Evolutionary conservation across 1,140 invertebrate genomes (phyloP).

Genomic region (Papilio xuthus): DNA sequence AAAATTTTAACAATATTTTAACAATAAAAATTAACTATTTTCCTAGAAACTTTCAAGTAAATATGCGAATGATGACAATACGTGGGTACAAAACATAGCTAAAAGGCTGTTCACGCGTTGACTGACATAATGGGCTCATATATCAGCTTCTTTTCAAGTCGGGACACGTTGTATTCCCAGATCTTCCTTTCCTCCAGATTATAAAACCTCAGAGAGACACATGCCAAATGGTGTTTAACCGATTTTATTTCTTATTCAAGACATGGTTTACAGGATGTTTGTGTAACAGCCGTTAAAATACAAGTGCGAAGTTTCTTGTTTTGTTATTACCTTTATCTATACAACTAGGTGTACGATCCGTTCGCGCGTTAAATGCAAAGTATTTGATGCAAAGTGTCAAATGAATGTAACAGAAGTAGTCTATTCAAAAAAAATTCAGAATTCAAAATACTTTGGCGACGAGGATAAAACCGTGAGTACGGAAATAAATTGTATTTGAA

Average conservation of each 20-base stretch:
- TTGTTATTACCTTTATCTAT: no score
- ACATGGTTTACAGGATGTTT: not conserved
- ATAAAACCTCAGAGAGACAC: not conserved
- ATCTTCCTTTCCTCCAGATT: not conserved
- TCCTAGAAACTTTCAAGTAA: not conserved
- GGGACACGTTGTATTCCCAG: not conserved
- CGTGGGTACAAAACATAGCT: not conserved
- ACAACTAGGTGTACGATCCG: no score
- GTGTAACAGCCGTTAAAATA: no score
- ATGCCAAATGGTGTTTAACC: not conserved
- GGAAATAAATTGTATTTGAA: no score
- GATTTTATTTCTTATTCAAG: not conserved
- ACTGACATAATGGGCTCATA: conserved; percentile 1
- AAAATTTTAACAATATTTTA: no score
- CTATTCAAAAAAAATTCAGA: no score
- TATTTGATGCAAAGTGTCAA: no score
- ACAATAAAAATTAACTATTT: not conserved
- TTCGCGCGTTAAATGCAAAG: no score
- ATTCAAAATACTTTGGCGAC: no score
- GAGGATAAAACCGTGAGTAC: no score
- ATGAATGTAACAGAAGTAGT: no score
- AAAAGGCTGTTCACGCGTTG: conserved; percentile 14
- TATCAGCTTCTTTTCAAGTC: not conserved
- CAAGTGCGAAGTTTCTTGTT: no score
- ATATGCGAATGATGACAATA: not conserved